Evolutionary conservation across 2,888 invertebrate genomes (phyloP), one percentile per base, ranked within the genome.

Genomic region (Julus scanicus): DNA sequence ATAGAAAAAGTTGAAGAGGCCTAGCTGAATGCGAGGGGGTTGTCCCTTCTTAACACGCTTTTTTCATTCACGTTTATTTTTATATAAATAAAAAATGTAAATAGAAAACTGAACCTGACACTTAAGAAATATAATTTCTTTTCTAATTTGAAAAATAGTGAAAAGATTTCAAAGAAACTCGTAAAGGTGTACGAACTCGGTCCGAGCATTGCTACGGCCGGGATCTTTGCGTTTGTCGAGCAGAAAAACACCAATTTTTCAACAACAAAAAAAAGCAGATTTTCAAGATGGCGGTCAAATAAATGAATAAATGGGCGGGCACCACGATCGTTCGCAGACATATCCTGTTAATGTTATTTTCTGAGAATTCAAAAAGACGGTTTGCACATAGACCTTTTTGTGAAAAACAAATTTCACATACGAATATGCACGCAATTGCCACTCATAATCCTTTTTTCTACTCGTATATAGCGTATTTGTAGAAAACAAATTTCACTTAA

Each of bases 1-100:
- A 71, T 71, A 71, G 71, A 71, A 71, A 71, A 71, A 71, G 71
- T 71, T 71, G 20, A 29, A 29, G 44, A 71, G 71, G 71, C 29
- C 9, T 71, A 8, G 29, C 9, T 71, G 71, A 71, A 71, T 37
- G 20, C 8, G 71, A 71, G 71, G 71, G 71, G 71, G 71, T 71
- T 29, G 29, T 29, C 29, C 71, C 71, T 29, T 29, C 29, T 29
- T 29, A 29, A 29, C 71, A 29, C 63, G 63, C 63, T 57, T 63
- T 63, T 63, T 20, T 63, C 63, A 63, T 20, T 9, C 63, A 63
- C 9, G 8, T n/a, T 8, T 9, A 71, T 29, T 71, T 71, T 71
- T 29, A 71, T 20, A 29, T 71, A 29, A 29, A 71, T 29, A 29
- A 71, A 71, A 71, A 71, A 71, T 11, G 71, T 71, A 71, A 71